Conservation (phyloP, 1,140 invertebrate genomes). For the Neocloeon triangulifer region DNA sequence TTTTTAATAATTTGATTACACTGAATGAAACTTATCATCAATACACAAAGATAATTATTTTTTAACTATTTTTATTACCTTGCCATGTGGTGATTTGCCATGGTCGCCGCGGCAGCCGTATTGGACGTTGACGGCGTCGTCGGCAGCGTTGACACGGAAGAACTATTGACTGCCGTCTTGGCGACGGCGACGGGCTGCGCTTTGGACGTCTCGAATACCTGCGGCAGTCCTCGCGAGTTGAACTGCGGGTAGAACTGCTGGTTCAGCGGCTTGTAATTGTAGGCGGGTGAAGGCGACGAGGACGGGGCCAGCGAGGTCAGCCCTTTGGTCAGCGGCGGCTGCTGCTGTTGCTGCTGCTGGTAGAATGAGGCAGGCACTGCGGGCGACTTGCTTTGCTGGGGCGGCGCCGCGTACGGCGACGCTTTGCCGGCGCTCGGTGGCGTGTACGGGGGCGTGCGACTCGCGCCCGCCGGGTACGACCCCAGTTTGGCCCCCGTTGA, state of each 20-base stretch:
- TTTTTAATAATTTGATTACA: no score
- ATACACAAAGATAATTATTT: no score
- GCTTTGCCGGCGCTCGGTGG: constrained; percentile 13
- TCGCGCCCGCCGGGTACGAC: constrained; percentile 3
- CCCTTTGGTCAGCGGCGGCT: constrained; percentile 10
- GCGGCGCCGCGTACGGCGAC: constrained; percentile 19
- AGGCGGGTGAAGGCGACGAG: constrained; percentile 5
- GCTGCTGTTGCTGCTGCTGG: constrained; percentile 10
- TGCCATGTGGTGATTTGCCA: constrained; percentile 12
- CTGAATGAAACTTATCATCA: no score
- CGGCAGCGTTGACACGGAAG: constrained; percentile 7
- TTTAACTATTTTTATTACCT: no score
- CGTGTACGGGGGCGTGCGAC: constrained; percentile 17
- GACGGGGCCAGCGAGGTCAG: constrained; percentile 2
- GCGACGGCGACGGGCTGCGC: constrained; percentile 11
- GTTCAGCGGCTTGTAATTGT: background rate
- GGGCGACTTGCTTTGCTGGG: constrained; percentile 17
- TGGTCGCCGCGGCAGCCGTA: constrained; percentile 14
- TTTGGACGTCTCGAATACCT: no score
- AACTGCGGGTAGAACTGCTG: background rate
- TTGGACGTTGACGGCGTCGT: no score
- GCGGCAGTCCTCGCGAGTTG: no score
- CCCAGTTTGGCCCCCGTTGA: background rate
- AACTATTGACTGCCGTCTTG: constrained; percentile 7
- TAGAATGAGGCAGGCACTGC: constrained; percentile 12